These are phyloP conservation scores for Helogale parvula DNA, from an alignment of 2,113 vertebrate species.

Conservation along the genomic window DNA sequence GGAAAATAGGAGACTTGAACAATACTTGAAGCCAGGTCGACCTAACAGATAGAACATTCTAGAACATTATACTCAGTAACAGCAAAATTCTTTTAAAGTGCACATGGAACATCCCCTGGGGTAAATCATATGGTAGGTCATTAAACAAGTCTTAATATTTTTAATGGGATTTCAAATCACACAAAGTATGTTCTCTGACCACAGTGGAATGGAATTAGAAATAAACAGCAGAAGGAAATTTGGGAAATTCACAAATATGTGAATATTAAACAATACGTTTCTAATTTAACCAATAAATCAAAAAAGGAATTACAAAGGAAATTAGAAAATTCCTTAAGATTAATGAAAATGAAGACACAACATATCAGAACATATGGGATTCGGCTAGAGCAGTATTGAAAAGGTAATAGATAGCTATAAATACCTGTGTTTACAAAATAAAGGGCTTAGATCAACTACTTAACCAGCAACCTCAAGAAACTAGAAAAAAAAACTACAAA, in stretches of 20 bases:
- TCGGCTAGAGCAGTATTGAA: background rate
- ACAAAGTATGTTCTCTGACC: background rate
- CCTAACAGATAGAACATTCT: background rate
- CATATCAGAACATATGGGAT: background rate
- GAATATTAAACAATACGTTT: background rate
- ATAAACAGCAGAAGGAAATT: background rate
- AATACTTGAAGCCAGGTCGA: background rate
- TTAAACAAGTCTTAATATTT: background rate
- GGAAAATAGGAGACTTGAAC: background rate
- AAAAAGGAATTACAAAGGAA: background rate
- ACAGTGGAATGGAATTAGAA: conserved; percentile 1
- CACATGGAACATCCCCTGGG: background rate
- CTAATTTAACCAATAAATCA: background rate
- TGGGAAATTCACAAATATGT: background rate
- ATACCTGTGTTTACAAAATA: background rate
- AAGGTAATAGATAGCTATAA: background rate
- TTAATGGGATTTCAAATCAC: background rate
- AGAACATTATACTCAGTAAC: background rate
- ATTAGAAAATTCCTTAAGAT: background rate
- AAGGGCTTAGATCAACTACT: background rate
- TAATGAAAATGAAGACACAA: background rate
- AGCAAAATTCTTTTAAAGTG: background rate
- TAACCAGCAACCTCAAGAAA: background rate
- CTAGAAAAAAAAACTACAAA: background rate
- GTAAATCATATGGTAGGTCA: background rate